Percentiles rank a stretch among this genome's conserved stretches.
Conservation (phyloP, 1,140 invertebrate species). For the Vanessa tameamea region DNA sequence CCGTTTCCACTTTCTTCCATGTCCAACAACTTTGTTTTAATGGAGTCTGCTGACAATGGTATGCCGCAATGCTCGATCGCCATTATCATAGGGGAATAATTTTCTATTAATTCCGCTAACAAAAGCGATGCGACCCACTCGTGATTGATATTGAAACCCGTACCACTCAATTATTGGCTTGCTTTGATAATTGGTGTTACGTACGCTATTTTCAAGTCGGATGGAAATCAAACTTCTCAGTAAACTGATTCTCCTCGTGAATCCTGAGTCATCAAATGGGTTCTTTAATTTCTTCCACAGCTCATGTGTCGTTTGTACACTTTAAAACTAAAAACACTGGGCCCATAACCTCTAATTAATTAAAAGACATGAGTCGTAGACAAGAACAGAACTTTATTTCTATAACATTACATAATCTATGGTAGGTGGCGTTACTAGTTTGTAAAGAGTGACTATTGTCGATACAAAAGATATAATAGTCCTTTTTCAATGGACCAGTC, state of each 20-base stretch:
- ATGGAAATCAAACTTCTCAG: constrained; percentile 15
- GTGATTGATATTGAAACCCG: constrained; percentile 2
- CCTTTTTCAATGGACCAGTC: constrained; percentile 49
- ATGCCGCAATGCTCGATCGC: constrained; percentile 3
- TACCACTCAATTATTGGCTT: constrained; percentile 2
- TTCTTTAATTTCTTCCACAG: constrained; percentile 2
- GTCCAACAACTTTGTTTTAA: constrained; percentile 16
- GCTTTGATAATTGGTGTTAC: constrained; percentile 7
- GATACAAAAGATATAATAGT: too few relatives aligned
- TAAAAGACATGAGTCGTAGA: too few relatives aligned
- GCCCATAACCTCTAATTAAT: too few relatives aligned
- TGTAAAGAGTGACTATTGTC: too few relatives aligned
- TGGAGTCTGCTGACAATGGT: constrained; percentile 2
- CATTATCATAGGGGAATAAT: constrained; percentile 19
- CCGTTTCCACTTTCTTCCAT: constrained; percentile 13
- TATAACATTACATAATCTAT: too few relatives aligned
- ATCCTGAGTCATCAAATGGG: constrained; percentile 5
- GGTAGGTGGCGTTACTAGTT: too few relatives aligned
- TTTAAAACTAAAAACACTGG: too few relatives aligned
- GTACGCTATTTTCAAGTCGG: constrained; percentile 15
- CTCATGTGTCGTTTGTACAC: not conserved
- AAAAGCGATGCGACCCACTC: constrained; percentile 9
- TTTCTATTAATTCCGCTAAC: constrained; percentile 10
- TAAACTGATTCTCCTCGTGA: constrained; percentile 12
- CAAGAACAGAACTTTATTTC: too few relatives aligned